phyloP scores from a whole-genome alignment of 1,140 invertebrate species.

The Dendroctonus ponderosae region DNA sequence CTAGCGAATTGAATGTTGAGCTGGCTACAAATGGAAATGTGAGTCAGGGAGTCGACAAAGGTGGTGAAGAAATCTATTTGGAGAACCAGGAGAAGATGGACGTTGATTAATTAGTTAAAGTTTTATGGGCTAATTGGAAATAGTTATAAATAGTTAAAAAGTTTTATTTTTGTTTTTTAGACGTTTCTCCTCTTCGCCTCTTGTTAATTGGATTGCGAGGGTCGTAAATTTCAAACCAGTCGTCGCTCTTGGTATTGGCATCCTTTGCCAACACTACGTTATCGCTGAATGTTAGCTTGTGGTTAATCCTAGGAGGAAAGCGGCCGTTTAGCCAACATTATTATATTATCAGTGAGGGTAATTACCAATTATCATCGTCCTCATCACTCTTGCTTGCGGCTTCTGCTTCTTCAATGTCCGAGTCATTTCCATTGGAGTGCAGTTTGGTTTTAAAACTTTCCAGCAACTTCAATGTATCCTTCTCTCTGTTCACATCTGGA shows the following conservation, averaged over 20 bases:
- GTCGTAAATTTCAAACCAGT: slow-evolving; percentile 96
- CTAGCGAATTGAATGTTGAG: no score
- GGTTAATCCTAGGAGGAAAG: slow-evolving; percentile 64
- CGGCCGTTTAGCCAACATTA: slow-evolving; percentile 1
- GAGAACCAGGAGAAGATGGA: no score
- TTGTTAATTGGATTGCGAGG: slow-evolving; percentile 93
- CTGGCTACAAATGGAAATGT: no score
- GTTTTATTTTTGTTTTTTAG: slow-evolving; percentile 2
- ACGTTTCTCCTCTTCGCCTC: slow-evolving; percentile 70
- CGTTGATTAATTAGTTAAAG: no score
- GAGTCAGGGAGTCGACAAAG: no score
- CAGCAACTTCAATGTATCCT: slow-evolving; percentile 71
- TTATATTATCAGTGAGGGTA: not conserved
- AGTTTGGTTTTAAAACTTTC: slow-evolving; percentile 83
- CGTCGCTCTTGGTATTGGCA: slow-evolving; percentile 88
- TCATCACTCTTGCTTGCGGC: slow-evolving; percentile 39
- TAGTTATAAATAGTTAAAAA: no score
- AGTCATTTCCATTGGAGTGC: slow-evolving; percentile 60
- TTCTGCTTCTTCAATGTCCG: slow-evolving; percentile 48
- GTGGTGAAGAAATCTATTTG: no score
- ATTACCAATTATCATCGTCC: slow-evolving; percentile 46
- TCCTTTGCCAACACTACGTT: slow-evolving; percentile 85
- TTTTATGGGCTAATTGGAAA: no score
- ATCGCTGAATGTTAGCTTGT: slow-evolving; percentile 76
- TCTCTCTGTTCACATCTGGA: slow-evolving; percentile 58